Evolutionary conservation across 2,797 vertebrate species (phyloP), one percentile per base, ranked within the genome.

Genomic region (Setipinna tenuifilis): DNA sequence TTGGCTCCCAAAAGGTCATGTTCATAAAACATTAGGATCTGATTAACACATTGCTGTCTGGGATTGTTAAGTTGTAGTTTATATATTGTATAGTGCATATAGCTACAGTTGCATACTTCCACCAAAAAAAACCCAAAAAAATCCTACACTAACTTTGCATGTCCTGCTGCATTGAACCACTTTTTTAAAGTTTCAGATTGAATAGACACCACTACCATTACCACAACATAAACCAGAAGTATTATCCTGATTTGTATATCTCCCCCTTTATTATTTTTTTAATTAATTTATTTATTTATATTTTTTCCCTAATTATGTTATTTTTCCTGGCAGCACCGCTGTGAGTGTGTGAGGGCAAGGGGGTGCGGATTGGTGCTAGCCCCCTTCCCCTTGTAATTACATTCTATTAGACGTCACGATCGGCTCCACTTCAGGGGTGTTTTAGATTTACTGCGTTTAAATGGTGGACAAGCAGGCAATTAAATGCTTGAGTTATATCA

Each of bases 1-100:
- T 87, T 89, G 88, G 90, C 93, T 71, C 93, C 92, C 93, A 94
- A 96, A 96, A 96, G 95, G 96, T 96, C 95, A 95, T 54, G 94
- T 93, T 93, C 94, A 95, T 96, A 95, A 96, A 96, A 94, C 94
- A 95, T 93, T 89, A 93, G 93, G 85, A 90, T 92, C 93, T 94
- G 94, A 94, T 95, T 94, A 95, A 94, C 93, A 93, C 92, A 89
- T 88, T 87, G 89, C 88, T 91, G 90, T 90, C 90, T 89, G 87
- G 89, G 91, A 92, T 93, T 94, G 92, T 93, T 94, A 94, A 94
- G 88, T 84, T 90, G 83, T 90, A 89, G 88, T 93, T 94, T 92
- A 95, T 94, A 88, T 90, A 93, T 92, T 41, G 5, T 92, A 89
- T 84, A 50, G 88, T 88, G 88, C 89, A 90, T 81, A 83, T 48